These are phyloP conservation scores for Diadophis punctatus DNA, from an alignment of 2,113 vertebrate genomes.

Conservation along the genomic window DNA sequence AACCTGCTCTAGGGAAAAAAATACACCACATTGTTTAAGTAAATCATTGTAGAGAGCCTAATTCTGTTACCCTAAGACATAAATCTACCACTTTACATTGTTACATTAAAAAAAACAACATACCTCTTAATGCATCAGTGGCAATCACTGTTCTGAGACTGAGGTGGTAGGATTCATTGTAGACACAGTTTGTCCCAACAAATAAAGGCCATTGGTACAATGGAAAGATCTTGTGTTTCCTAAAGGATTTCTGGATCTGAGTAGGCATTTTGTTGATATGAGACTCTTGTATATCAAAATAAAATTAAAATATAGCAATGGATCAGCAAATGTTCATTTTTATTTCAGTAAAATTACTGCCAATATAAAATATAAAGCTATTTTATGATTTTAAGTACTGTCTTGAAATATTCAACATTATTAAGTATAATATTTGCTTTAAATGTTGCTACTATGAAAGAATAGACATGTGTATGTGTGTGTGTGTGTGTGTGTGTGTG, in stretches of 20 bases:
- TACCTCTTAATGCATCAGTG: background rate
- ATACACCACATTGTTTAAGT: background rate
- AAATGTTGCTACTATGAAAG: background rate
- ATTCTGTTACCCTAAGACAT: background rate
- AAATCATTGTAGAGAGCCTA: background rate
- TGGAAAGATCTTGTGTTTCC: background rate
- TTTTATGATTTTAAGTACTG: background rate
- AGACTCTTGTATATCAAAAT: conserved; percentile 22
- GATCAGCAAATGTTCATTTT: conserved; percentile 33
- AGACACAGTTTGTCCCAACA: background rate
- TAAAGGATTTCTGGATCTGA: background rate
- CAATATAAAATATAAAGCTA: background rate
- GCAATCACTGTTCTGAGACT: background rate
- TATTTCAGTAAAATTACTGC: conserved; percentile 39
- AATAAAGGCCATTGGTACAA: background rate
- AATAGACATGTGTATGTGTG: background rate
- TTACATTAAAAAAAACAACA: background rate
- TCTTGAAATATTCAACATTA: background rate
- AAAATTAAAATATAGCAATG: conserved; percentile 27
- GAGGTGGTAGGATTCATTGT: background rate
- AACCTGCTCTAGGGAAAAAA: background rate
- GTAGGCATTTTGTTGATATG: background rate
- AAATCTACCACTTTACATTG: background rate
- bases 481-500: background rate
- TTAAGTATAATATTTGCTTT: background rate